Conservation (phyloP, 2,113 vertebrate genomes). For the Mirounga angustirostris region DNA sequence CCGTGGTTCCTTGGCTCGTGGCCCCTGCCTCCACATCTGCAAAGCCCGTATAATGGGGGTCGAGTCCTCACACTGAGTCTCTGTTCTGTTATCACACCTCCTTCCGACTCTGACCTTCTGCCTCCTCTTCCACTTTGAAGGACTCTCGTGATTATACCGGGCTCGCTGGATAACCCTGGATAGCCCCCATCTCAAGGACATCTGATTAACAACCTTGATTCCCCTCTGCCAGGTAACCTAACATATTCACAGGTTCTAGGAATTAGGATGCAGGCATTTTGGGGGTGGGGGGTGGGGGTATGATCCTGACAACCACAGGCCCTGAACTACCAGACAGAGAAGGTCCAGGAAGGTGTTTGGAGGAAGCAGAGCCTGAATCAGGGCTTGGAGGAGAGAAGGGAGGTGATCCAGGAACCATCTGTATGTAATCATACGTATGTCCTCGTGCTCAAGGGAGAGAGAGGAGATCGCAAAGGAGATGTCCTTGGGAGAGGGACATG, state of each 20-base stretch:
- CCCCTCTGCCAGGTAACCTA: background rate
- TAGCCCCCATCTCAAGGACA: background rate
- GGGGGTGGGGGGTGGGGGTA: background rate
- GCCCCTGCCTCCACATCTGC: background rate
- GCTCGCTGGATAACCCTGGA: background rate
- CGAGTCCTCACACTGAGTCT: rapidly evolving
- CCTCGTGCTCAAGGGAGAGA: background rate
- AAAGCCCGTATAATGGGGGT: background rate
- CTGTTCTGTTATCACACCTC: rapidly evolving
- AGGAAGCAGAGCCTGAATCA: background rate
- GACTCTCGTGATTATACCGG: background rate
- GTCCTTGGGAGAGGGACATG: too few relatives aligned
- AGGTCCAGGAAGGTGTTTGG: background rate
- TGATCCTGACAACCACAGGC: background rate
- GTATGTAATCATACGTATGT: rapidly evolving
- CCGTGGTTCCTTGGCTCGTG: rapidly evolving
- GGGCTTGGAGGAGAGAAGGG: background rate
- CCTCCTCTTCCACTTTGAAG: background rate
- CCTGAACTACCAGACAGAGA: background rate
- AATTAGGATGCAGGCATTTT: background rate
- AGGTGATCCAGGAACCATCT: rapidly evolving
- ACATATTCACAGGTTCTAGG: background rate
- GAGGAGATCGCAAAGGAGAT: background rate
- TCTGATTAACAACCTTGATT: background rate
- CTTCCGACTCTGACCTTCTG: background rate